Evolutionary conservation across 2,888 invertebrate species (phyloP).

Genomic region (Hoplodrina ambigua): DNA sequence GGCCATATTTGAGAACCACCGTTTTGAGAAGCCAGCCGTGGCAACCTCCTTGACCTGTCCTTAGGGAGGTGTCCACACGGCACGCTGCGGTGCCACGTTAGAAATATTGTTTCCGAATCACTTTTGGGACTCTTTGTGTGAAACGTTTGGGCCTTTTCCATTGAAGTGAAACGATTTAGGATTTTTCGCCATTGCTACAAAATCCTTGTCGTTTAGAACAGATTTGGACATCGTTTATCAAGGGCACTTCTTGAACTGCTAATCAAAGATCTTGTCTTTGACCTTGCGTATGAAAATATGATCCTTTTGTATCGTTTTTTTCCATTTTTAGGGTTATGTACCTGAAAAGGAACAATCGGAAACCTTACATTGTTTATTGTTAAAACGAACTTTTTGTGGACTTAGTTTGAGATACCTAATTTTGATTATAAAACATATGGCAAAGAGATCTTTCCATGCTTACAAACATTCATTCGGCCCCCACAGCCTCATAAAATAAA

Average conservation of each 20-base stretch:
- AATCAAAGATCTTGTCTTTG: neutral
- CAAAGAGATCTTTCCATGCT: no score
- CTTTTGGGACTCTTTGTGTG: constrained; percentile 33
- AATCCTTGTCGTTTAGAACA: neutral
- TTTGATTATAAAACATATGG: no score
- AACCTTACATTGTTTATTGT: no score
- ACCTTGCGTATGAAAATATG: neutral
- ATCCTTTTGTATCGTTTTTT: no score
- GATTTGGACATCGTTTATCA: neutral
- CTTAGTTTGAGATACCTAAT: no score
- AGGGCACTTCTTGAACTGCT: neutral
- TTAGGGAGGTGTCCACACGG: constrained; percentile 37
- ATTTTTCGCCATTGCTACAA: neutral
- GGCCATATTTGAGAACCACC: neutral
- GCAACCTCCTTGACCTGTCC: constrained; percentile 42
- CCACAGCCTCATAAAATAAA: neutral
- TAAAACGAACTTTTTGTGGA: no score
- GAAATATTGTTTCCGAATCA: constrained; percentile 56
- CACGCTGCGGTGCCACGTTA: constrained; percentile 1
- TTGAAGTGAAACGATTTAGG: constrained; percentile 18
- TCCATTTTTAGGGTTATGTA: no score
- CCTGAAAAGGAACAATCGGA: no score
- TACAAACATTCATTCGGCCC: no score
- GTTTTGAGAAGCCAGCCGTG: constrained; percentile 23
- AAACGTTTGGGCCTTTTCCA: neutral